These are phyloP conservation scores for Myodes glareolus DNA, from an alignment of 2,113 vertebrate genomes.

Conservation along the genomic window DNA sequence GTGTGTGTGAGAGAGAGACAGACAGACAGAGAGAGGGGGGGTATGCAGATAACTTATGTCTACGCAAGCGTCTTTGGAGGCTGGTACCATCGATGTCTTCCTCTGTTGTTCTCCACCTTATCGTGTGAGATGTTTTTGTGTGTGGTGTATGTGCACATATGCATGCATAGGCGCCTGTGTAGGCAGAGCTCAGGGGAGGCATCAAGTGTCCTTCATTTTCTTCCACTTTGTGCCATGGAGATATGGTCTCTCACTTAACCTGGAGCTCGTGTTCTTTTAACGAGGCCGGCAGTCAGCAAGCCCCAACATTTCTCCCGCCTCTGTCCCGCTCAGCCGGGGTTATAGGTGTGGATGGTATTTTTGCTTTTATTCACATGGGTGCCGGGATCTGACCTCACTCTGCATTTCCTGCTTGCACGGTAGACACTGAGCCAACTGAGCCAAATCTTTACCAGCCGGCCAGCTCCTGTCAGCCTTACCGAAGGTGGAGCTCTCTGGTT, in stretches of 20 bases:
- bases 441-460: background rate
- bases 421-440: background rate
- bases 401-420: background rate
- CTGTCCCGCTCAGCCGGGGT: background rate
- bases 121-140: background rate
- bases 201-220: background rate
- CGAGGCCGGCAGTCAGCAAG: background rate
- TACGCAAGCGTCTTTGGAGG: background rate
- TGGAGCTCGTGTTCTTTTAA: background rate
- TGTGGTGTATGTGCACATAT: background rate
- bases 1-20: background rate
- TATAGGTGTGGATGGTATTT: background rate
- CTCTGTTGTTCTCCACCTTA: background rate
- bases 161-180: background rate
- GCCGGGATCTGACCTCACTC: background rate
- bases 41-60: background rate
- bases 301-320: background rate
- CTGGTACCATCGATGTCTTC: background rate
- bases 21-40: too few species aligned
- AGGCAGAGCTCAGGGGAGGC: background rate
- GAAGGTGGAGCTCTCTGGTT: background rate
- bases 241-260: background rate
- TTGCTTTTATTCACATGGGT: background rate
- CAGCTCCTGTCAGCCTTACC: background rate
- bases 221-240: background rate